phyloP scores from a whole-genome alignment of 2,888 invertebrate genomes.

The Parthenolecanium corni region DNA sequence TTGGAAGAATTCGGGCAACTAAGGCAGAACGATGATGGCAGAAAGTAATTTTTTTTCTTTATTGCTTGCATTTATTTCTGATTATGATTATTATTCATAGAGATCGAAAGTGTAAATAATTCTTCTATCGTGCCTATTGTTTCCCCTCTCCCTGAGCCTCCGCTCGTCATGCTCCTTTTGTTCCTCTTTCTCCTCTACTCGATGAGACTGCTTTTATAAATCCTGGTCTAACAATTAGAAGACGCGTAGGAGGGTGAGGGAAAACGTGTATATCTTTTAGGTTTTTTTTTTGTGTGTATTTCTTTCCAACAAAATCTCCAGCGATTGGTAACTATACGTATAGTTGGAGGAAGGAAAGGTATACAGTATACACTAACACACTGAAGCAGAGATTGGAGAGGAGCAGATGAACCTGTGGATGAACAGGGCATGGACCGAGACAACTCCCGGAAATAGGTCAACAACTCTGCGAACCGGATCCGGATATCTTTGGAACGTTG shows the following conservation, averaged over 20 bases:
- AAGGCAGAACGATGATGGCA: too few relatives aligned
- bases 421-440: constrained; percentile 5
- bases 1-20: too few relatives aligned
- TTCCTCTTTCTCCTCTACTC: background rate
- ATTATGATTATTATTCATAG: background rate
- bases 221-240: background rate
- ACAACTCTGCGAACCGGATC: constrained; percentile 27
- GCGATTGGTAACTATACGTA: background rate
- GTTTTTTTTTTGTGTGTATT: too few relatives aligned
- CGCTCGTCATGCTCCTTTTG: too few relatives aligned
- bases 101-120: constrained; percentile 10
- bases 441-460: constrained; percentile 27
- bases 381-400: background rate
- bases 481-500: constrained; percentile 22
- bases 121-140: background rate
- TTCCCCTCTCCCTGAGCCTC: background rate
- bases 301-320: background rate
- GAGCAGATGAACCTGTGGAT: constrained; percentile 11
- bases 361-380: background rate
- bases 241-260: background rate
- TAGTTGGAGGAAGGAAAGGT: background rate
- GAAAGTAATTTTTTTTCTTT: too few relatives aligned
- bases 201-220: constrained; percentile 1
- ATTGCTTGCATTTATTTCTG: background rate
- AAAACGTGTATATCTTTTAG: background rate